A percentile compares a stretch with the other conserved stretches of the same genome.
Conservation (phyloP, 1,140 invertebrate species). For the Calephelis nemesis region DNA sequence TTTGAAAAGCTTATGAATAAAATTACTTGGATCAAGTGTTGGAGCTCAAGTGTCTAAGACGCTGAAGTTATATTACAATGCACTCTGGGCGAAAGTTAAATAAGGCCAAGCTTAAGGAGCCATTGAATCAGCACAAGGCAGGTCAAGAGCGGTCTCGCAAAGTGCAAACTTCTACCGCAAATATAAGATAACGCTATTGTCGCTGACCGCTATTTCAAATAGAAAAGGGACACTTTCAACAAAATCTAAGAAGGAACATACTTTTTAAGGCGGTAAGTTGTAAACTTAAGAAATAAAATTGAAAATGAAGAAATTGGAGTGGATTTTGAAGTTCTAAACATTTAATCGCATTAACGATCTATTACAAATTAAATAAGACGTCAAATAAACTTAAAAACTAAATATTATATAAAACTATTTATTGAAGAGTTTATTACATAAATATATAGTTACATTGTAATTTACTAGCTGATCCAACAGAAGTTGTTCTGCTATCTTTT, state of each 20-base stretch:
- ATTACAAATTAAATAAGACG: no score
- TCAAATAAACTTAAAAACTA: no score
- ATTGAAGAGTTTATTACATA: no score
- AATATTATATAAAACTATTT: no score
- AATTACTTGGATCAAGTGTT: slow-evolving; percentile 34
- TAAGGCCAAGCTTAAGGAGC: slow-evolving; percentile 38
- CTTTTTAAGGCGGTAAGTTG: no score
- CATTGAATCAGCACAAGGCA: slow-evolving; percentile 37
- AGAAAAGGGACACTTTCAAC: background rate
- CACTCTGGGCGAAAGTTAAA: slow-evolving; percentile 44
- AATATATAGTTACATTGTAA: no score
- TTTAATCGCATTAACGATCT: no score
- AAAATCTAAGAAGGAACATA: background rate
- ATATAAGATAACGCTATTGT: slow-evolving; percentile 23
- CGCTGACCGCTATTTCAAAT: slow-evolving; percentile 2
- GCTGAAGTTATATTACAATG: slow-evolving; percentile 41
- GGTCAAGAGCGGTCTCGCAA: slow-evolving; percentile 35
- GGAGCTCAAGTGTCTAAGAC: slow-evolving; percentile 32
- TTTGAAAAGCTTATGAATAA: slow-evolving; percentile 30
- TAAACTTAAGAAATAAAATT: no score
- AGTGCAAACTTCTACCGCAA: slow-evolving; percentile 24
- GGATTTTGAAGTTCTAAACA: no score
- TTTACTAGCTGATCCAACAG: no score
- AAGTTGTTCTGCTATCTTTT: no score
- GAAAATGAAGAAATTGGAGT: no score